Evolutionary conservation across 2,113 vertebrate genomes (phyloP), one percentile per base, ranked within the genome.

Genomic region (Phalacrocorax carbo): DNA sequence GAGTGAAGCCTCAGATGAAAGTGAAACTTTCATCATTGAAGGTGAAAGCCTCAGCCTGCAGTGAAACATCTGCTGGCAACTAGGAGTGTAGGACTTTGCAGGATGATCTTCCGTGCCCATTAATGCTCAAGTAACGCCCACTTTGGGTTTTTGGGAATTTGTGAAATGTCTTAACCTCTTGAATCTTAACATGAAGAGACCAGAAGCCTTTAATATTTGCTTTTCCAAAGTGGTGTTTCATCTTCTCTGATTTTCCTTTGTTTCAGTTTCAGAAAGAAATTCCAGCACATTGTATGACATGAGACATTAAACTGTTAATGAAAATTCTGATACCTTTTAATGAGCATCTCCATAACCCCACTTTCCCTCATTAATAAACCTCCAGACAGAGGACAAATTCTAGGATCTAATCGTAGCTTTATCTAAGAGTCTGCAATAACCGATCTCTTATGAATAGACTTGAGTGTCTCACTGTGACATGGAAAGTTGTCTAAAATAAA

Each of bases 321-420:
- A 82, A 86, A 82, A 82, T 48, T 36, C 58, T 91, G 93, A 82
- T 88, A 14, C 49, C 51, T 87, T 89, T 89, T 87, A 95, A 95
- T 89, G 78, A 94, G 62, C 48, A 11, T 80, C 49, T 82, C 68
- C 75, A 60, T 58, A 70, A 88, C 1, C 1, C 76, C 54, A 77
- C 69, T 93, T 49, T 62, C 34, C 54, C 29, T 87, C 46, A 4
- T 77, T 91, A 90, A 94, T 96, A 91, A 95, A 58, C 26, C 32
- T 62, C 16, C 71, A 68, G 70, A n/a, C 83, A 69, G 60, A 91
- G 32, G 21, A 65, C 44, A 84, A 69, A 89, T 91, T 51, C 64
- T 36, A 49, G 73, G 77, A 82, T 64, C 58, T 90, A 86, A 95
- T 94, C 89, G 91, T 48, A 15, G 66, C 38, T 93, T 89, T 42